Conservation (phyloP, 2,888 invertebrate genomes). For the Drosophila atripex region DNA sequence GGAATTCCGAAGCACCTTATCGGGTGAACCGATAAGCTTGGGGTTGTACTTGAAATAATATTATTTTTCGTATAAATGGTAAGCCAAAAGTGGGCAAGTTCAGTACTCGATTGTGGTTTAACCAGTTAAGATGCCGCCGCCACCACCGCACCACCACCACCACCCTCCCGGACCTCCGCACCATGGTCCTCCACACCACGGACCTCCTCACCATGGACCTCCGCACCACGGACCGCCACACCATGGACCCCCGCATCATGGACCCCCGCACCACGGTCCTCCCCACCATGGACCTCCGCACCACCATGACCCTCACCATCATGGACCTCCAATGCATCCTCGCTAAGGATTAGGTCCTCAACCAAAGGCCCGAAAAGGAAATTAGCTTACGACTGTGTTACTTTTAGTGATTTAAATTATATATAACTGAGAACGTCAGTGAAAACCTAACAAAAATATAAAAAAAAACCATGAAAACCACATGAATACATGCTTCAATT, state of each 20-base stretch:
- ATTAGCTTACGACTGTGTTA: background rate
- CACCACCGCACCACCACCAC: conserved; percentile 53
- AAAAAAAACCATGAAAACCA: background rate
- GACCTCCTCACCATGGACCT: conserved; percentile 25
- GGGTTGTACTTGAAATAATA: conserved; percentile 18
- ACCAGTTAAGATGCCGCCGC: conserved; percentile 35
- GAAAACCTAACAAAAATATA: background rate
- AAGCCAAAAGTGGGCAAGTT: background rate
- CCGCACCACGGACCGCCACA: conserved; percentile 45
- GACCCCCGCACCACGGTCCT: conserved; percentile 26
- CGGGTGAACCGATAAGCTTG: conserved; percentile 15
- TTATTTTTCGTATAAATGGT: conserved; percentile 26
- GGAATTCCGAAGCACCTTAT: conserved; percentile 36
- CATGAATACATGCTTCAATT: background rate
- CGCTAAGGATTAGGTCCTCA: conserved; percentile 8
- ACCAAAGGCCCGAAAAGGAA: background rate
- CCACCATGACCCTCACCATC: conserved; percentile 34
- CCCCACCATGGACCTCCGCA: conserved; percentile 16
- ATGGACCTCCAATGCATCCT: conserved; percentile 36
- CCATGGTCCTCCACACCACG: conserved; percentile 35
- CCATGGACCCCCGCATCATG: conserved; percentile 42
- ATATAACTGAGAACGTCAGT: background rate
- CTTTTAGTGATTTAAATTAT: background rate
- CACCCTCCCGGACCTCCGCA: conserved; percentile 35
- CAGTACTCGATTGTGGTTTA: conserved; percentile 27